Conservation (phyloP, 2,113 vertebrate species). For the Corythornis madagascariensis region DNA sequence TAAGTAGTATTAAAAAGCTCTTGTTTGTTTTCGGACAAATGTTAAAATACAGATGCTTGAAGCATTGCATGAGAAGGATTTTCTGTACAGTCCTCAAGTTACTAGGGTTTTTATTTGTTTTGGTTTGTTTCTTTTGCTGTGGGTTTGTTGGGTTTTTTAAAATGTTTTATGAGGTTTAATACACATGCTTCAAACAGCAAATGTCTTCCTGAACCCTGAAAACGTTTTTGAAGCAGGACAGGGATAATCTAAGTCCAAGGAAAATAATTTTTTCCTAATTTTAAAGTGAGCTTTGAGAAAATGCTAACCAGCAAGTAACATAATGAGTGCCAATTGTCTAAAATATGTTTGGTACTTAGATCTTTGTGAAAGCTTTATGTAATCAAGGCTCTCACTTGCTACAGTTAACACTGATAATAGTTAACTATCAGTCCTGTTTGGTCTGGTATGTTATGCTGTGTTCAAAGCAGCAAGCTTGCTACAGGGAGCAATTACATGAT, state of each 20-base stretch:
- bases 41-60: background rate
- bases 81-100: background rate
- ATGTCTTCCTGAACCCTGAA: background rate
- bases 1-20: constrained; percentile 5
- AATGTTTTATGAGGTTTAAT: background rate
- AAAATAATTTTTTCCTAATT: background rate
- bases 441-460: background rate
- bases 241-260: background rate
- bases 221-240: background rate
- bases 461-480: background rate
- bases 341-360: background rate
- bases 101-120: background rate
- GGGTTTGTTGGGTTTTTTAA: background rate
- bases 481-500: background rate
- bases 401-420: background rate
- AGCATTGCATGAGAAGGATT: background rate
- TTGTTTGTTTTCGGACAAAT: background rate
- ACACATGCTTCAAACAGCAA: background rate
- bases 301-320: background rate
- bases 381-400: background rate
- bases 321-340: background rate
- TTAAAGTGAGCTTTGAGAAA: background rate
- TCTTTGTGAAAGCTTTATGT: background rate
- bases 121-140: too few relatives aligned
- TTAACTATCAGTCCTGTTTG: background rate